Base-by-base conservation (phyloP, 2,797 vertebrate genomes). In the Chiroxiphia lanceolata region DNA sequence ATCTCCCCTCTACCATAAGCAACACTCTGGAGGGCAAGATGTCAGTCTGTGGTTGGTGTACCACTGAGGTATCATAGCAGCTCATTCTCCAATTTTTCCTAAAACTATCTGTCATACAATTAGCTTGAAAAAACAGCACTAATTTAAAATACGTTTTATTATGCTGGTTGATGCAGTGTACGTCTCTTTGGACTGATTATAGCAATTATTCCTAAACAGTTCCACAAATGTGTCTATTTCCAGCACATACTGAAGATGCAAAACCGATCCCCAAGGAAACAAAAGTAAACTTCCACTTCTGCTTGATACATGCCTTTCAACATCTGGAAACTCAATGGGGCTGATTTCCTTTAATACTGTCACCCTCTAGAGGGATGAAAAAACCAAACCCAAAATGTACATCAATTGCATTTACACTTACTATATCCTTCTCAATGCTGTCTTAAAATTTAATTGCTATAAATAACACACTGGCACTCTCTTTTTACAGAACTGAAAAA, bases 191-290 rank as follows among this genome's bases (percentile, higher is more conserved):
- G 93, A 92, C 92, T 95, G 93, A 95, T 94, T 92, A 68, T 4
- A 81, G 68, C 75, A 95, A 95, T 86, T 95, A 95, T 69, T 95
- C 74, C 88, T 94, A 34, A 94, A 84, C 78, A 92, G 79, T 94
- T 94, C 70, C 91, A 93, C 71, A 95, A 90, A 95, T 2, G 34
- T 89, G 64, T 69, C 86, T 92, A 91, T 81, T 96, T 92, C 61
- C 40, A 92, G 65, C 33, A 89, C 34, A 68, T 29, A 76, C 51
- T 48, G 68, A 90, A 95, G 82, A 92, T 70, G 90, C 15, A 80
- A 90, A 87, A 95, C 54, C 89, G 85, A 82, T 88, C 93, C 77
- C 92, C 40, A 74, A 91, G 89, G 87, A 93, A 80, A 77, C 47
- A 86, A 91, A 96, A 80, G 74, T 63, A 94, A 93, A 92, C 88